Base-by-base conservation (phyloP, 2,113 vertebrate species). In the Hucho hucho region DNA sequence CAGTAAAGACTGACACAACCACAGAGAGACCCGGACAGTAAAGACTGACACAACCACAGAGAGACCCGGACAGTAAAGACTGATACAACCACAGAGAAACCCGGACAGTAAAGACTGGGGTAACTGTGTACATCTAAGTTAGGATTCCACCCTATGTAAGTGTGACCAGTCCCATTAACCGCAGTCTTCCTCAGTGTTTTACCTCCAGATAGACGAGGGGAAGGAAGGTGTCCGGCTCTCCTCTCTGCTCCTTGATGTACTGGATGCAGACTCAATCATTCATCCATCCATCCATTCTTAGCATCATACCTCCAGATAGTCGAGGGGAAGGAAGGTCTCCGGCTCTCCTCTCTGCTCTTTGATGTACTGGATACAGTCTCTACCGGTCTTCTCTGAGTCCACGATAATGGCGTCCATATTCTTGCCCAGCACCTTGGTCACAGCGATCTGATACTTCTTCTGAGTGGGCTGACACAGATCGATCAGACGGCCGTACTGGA, bases 371-470 rank as follows among this genome's bases (percentile, higher is more conserved):
- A 98, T 98, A 16, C 96, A 98, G 71, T 98, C 97, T 61, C 96
- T 90, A 47, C 97, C 96, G 0, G 97, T 98, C 79, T 98, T 98
- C 86, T 98, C 97, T 0, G 97, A 98, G 82, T 98, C 97, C 71
- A 98, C 97, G 12, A 98, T 98, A 88, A 98, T 98, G 83, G 97
- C 96, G 0, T 98, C 97, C 97, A 98, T 98, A 91, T 98, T 98
- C 77, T 98, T 98, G 12, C 97, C 97, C 89, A 98, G 87, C 61
- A 98, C 97, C 73, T 98, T 98, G 53, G 97, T 98, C 59, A 98
- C 96, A 0, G 97, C 97, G 12, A 98, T 98, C 91, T 98, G 97
- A 79, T 95, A 98, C 69, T 98, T 98, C 87, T 98, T 98, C 90
- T 98, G 97, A 1, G 97, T 98, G 67, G 97, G 97, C 86, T 98